Base-by-base conservation (phyloP, 2,888 invertebrate species). In the Eupeodes luniger region DNA sequence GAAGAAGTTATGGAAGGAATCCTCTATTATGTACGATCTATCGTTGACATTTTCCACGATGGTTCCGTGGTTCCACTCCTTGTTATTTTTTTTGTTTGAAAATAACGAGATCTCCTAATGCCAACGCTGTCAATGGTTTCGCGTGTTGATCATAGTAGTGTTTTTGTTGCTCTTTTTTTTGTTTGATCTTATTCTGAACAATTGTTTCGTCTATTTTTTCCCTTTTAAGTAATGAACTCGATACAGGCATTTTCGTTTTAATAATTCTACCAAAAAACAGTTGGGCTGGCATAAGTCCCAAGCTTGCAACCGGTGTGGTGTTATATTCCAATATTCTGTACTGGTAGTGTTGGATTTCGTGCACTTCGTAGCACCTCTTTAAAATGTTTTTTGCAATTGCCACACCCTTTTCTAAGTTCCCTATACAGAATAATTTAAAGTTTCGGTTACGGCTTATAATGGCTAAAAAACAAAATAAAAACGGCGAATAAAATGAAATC, bases 71-170 rank as follows among this genome's bases (percentile, higher is more conserved):
- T 67, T 10, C 85, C 85, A 85, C 16, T 82, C 55, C n/a, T 89
- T 81, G 57, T 57, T 61, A 19, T 75, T 69, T 84, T n/a, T 86
- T 89, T 19, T 2, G 1, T 53, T 89, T 84, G 70, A 89, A 89
- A 7, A 86, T 74, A n/a, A 83, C 74, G 51, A 19, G 16, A 47
- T 89, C 82, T 49, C 83, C 81, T 16, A 81, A 36, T 34, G 62
- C 49, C 57, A 89, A 59, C 40, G 44, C n/a, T 27, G 75, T 70
- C 57, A 89, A 57, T 4, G 70, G 11, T 36, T 27, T 82, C 44
- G 57, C 49, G 27, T 9, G 72, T 55, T 55, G 36, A 44, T 81
- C 74, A 44, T 80, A 62, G 53, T 78, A 76, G 51, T 78, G 70
- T 27, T 64, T 44, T 44, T 44, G 44, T 44, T 44, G 44, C 44